These are phyloP conservation scores for Oppia nitens DNA, from an alignment of 1,140 invertebrate species.

Conservation along the genomic window DNA sequence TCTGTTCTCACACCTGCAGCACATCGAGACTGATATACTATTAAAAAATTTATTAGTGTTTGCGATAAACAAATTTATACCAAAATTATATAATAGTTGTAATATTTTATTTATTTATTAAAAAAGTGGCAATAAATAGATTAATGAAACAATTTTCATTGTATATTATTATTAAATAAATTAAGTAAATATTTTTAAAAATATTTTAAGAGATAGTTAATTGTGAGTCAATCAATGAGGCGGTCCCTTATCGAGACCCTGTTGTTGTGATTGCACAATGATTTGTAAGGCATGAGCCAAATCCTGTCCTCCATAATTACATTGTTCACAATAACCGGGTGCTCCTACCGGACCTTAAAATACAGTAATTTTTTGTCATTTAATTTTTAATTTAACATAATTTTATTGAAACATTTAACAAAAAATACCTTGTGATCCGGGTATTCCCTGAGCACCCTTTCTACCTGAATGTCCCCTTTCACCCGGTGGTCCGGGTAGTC, in stretches of 20 bases:
- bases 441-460: conserved; percentile 17
- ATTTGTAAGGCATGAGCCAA: background rate
- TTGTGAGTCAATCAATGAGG: background rate
- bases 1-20: background rate
- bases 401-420: background rate
- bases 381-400: background rate
- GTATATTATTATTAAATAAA: too few relatives aligned
- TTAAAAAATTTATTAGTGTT: background rate
- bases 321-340: conserved; percentile 41
- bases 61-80: too few relatives aligned
- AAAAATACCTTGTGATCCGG: conserved; percentile 21
- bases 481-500: conserved; percentile 20
- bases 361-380: background rate
- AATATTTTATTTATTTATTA: too few relatives aligned
- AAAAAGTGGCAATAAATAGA: too few relatives aligned
- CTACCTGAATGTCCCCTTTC: conserved; percentile 20
- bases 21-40: background rate
- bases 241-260: background rate
- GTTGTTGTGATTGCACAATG: background rate
- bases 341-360: conserved; percentile 14
- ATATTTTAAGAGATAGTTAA: background rate
- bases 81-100: too few relatives aligned
- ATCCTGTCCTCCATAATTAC: conserved; percentile 15
- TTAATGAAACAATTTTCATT: too few relatives aligned
- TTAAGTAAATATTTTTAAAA: too few relatives aligned